Percentiles rank a stretch among this genome's conserved stretches.
Evolutionary conservation across 1,140 invertebrate genomes (phyloP).

Genomic region (Aphelenchoides fujianensis): DNA sequence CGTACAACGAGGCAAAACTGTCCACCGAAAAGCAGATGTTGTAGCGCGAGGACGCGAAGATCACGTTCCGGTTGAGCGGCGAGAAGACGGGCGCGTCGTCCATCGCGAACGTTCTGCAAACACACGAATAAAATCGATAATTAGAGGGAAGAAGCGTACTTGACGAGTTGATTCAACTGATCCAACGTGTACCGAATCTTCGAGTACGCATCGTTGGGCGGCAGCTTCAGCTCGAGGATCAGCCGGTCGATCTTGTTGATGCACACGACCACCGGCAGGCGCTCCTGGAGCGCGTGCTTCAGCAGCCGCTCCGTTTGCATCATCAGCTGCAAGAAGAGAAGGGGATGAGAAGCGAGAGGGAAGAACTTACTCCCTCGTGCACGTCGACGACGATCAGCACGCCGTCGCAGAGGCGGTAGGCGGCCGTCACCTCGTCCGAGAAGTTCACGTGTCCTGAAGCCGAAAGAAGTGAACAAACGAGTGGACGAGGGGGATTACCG

Average conservation of each 20-base stretch:
- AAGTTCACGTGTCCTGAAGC: slow-evolving; percentile 86
- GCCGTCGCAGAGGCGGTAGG: slow-evolving; percentile 90
- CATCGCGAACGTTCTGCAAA: slow-evolving; percentile 72
- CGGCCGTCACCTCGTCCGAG: slow-evolving; percentile 96
- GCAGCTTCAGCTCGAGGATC: slow-evolving; percentile 91
- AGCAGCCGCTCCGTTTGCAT: slow-evolving; percentile 87
- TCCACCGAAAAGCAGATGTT: slow-evolving; percentile 93
- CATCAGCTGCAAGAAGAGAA: slow-evolving; percentile 44
- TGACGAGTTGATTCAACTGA: slow-evolving; percentile 87
- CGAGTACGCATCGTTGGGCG: slow-evolving; percentile 96
- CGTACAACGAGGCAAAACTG: slow-evolving; percentile 91
- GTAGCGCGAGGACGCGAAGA: slow-evolving; percentile 94
- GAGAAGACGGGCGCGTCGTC: slow-evolving; percentile 74
- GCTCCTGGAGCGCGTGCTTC: slow-evolving; percentile 88
- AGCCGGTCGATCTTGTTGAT: slow-evolving; percentile 97
- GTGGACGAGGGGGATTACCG: slow-evolving; percentile 66
- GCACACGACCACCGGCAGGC: slow-evolving; percentile 86
- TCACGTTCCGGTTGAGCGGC: slow-evolving; percentile 87
- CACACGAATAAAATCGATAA: slow-evolving; percentile 7
- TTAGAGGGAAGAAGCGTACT: slow-evolving; percentile 65
- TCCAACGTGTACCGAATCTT: slow-evolving; percentile 96
- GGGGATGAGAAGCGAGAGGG: slow-evolving; percentile 15
- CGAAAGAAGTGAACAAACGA: neutral
- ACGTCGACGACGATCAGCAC: slow-evolving; percentile 96
- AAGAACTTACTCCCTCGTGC: slow-evolving; percentile 78